phyloP scores from a whole-genome alignment of 1,140 invertebrate genomes.

The Leptonema lineaticorne region DNA sequence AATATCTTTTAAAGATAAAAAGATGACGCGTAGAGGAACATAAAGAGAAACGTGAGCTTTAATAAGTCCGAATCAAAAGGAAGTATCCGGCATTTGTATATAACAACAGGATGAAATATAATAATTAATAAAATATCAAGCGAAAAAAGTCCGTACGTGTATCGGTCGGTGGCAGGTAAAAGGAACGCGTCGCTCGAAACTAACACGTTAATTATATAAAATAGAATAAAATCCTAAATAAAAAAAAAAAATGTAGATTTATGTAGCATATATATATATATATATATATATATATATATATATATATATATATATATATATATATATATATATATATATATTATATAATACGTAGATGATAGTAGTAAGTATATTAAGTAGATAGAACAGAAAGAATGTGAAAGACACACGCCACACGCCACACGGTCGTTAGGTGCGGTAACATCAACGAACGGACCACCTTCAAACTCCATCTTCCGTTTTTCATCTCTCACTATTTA shows the following conservation, averaged over 20 bases:
- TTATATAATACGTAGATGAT: too few species aligned
- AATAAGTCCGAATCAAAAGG: constrained; percentile 30
- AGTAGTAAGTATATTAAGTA: too few species aligned
- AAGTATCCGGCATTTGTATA: constrained; percentile 29
- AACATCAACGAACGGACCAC: too few species aligned
- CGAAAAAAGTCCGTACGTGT: neutral
- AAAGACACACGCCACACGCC: neutral
- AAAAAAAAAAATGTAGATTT: too few species aligned
- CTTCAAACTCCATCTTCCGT: too few species aligned
- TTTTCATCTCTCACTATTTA: too few species aligned
- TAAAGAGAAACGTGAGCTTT: constrained; percentile 23
- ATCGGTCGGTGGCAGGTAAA: neutral
- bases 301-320: constrained; percentile 5
- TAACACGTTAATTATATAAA: constrained; percentile 3
- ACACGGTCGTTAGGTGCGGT: constrained; percentile 17
- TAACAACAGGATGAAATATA: constrained; percentile 16
- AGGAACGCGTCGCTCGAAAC: constrained; percentile 1
- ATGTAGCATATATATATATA: too few species aligned
- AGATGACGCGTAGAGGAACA: constrained; percentile 24
- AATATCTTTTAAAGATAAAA: constrained; percentile 37
- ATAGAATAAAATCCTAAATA: neutral
- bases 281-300: neutral
- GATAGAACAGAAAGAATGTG: neutral
- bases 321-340: too few species aligned
- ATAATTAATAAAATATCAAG: constrained; percentile 16